Conservation (phyloP, 1,140 invertebrate species). For the Diabrotica undecimpunctata region DNA sequence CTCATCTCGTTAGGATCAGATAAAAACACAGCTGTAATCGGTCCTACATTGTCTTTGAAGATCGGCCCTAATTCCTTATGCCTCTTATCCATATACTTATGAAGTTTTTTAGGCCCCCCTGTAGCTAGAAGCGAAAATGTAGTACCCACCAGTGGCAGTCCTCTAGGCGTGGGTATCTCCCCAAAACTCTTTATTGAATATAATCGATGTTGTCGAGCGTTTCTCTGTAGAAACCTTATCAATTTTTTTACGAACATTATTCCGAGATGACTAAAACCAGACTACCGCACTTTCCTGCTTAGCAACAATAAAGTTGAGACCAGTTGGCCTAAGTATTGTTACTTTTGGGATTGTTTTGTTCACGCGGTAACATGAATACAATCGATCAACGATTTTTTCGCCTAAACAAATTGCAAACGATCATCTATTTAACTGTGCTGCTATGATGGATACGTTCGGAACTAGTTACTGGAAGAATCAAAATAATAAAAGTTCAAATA, state of each 20-base stretch:
- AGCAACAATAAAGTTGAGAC: neutral
- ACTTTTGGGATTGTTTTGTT: neutral
- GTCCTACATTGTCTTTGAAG: constrained; percentile 68
- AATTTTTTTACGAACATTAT: neutral
- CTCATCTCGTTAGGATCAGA: constrained; percentile 66
- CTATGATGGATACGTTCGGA: no score
- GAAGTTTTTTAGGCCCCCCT: constrained; percentile 55
- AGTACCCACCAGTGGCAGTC: constrained; percentile 57
- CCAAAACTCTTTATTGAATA: constrained; percentile 20
- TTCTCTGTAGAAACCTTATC: neutral
- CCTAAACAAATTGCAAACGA: no score
- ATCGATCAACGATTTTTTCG: neutral
- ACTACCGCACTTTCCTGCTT: neutral
- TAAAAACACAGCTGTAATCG: constrained; percentile 66
- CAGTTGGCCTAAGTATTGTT: neutral
- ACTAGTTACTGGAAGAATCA: no score
- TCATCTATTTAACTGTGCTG: no score
- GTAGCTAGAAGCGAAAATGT: constrained; percentile 51
- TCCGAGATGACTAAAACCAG: neutral
- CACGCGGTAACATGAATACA: neutral
- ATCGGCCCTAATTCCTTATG: constrained; percentile 73
- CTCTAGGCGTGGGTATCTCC: constrained; percentile 48
- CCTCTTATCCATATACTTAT: constrained; percentile 69
- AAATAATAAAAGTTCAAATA: neutral
- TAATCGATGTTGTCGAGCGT: neutral